Evolutionary conservation across 2,888 invertebrate species (phyloP), one percentile per base, ranked within the genome.

Genomic region (Drosophila kuntzei): DNA sequence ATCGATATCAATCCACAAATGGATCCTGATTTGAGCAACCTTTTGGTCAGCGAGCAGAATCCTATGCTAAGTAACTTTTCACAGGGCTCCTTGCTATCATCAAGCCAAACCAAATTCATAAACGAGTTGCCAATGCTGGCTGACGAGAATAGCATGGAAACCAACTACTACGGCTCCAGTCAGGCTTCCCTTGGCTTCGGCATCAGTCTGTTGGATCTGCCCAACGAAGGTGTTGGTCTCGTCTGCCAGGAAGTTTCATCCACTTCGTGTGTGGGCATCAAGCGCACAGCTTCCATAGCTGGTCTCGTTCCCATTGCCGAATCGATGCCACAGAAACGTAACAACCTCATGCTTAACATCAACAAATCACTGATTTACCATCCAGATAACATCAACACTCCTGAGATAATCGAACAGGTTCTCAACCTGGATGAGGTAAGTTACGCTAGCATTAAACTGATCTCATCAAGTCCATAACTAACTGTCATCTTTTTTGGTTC

Each of bases 271-370:
- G 9, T 34, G 49, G 71, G 70, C 18, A 27, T 69, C 7, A 88
- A 88, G 50, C 89, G 89, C 20, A 51, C 80, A 7, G 80, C 83
- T 14, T 34, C 79, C 8, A 27, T 55, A 20, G 58, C 68, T 39
- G 47, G 32, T 39, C 54, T 49, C 3, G 25, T 43, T 16, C 29
- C 63, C 12, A 37, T 44, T 6, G 39, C 16, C 22, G 69, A 82
- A 32, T 41, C 71, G 20, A 72, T 86, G 67, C 53, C 74, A n/a
- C 68, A 71, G 32, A 90, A 90, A 47, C 90, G 89, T 22, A 50
- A 37, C 8, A 82, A 79, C 16, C 62, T 89, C 22, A 29, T 49
- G 4, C 57, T 89, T 29, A 61, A 73, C 47, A 75, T 80, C 22
- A 79, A 67, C 43, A 66, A 54, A 61, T 50, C 67, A 8, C 47